Percentiles rank a stretch among this genome's conserved stretches.
These are phyloP conservation scores for Tenthredo livida DNA, from an alignment of 2,888 invertebrate species.

Conservation along the genomic window DNA sequence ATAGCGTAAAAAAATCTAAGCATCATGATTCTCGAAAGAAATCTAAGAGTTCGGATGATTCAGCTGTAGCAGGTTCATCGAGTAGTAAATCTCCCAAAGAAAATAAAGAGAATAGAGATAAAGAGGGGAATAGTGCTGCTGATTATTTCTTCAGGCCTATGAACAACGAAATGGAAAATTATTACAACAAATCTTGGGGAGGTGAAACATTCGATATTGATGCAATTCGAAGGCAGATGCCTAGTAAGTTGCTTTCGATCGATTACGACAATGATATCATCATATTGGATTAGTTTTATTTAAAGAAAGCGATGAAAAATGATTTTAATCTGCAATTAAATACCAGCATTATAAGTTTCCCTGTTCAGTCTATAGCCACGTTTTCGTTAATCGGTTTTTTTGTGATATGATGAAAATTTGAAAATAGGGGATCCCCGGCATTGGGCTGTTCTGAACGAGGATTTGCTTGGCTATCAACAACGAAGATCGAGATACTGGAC, in stretches of 20 bases:
- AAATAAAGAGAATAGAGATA: background rate
- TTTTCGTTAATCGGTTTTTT: constrained; percentile 10
- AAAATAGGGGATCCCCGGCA: constrained; percentile 68
- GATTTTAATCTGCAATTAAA: background rate
- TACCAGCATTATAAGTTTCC: background rate
- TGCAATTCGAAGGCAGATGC: constrained; percentile 83
- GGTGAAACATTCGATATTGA: constrained; percentile 83
- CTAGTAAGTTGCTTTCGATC: constrained; percentile 79
- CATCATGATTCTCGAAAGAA: constrained; percentile 32
- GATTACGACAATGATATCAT: background rate
- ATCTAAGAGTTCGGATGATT: constrained; percentile 30
- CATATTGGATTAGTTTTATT: background rate
- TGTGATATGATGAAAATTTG: constrained; percentile 20
- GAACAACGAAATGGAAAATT: constrained; percentile 81
- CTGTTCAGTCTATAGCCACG: background rate
- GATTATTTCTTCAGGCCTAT: constrained; percentile 69
- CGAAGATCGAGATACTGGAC: constrained; percentile 63
- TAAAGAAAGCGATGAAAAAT: background rate
- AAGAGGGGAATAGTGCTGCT: constrained; percentile 27
- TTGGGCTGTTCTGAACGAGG: constrained; percentile 72
- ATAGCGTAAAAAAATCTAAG: constrained; percentile 21
- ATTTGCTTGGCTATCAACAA: constrained; percentile 60
- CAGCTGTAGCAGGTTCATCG: constrained; percentile 20
- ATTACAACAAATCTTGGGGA: constrained; percentile 85
- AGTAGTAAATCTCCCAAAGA: background rate